These are phyloP conservation scores for Latrodectus geometricus DNA, from an alignment of 1,140 invertebrate species.

Conservation along the genomic window DNA sequence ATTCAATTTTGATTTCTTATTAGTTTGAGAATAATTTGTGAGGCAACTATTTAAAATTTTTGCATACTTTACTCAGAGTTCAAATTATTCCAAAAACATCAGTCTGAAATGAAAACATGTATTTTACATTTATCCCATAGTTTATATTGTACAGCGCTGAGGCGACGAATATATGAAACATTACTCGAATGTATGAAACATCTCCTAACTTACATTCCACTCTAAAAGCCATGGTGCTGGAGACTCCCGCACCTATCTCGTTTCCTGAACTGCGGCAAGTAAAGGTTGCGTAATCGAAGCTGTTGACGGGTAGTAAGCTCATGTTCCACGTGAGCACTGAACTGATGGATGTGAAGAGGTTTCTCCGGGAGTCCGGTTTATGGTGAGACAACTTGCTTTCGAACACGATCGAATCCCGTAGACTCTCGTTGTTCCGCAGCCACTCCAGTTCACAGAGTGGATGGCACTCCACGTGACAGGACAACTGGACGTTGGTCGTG, in stretches of 20 bases:
- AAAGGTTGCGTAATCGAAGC: constrained; percentile 83
- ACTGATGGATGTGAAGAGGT: constrained; percentile 87
- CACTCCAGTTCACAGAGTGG: constrained; percentile 85
- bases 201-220: constrained; percentile 83
- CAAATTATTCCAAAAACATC: too few relatives aligned
- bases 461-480: constrained; percentile 88
- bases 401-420: constrained; percentile 53
- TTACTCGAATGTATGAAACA: too few relatives aligned
- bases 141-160: too few relatives aligned
- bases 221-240: constrained; percentile 83
- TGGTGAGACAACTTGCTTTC: constrained; percentile 37
- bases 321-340: constrained; percentile 87
- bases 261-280: constrained; percentile 84
- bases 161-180: too few relatives aligned
- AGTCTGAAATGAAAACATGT: too few relatives aligned
- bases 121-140: too few relatives aligned
- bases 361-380: constrained; percentile 72
- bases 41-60: too few relatives aligned
- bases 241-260: constrained; percentile 78
- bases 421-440: constrained; percentile 76
- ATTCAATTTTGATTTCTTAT: too few relatives aligned
- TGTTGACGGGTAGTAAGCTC: constrained; percentile 68
- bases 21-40: too few relatives aligned
- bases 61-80: too few relatives aligned
- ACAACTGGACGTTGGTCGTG: constrained; percentile 80